Percentiles rank a stretch among this genome's conserved stretches.
Evolutionary conservation across 2,888 invertebrate genomes (phyloP).

Genomic region (Brachypalpus laphriformis): DNA sequence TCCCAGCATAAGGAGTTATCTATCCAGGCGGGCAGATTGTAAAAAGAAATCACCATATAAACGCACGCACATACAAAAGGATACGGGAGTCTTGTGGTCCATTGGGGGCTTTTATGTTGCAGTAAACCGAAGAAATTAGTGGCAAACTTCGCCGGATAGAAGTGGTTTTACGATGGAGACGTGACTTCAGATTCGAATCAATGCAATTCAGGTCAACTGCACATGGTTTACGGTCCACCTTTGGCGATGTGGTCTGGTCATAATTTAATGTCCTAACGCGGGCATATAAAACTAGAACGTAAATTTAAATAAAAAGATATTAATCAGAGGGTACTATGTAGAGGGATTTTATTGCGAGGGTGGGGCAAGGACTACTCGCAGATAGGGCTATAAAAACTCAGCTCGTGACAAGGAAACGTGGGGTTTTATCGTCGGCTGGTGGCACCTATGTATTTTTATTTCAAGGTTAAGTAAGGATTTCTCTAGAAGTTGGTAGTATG

Average conservation of each 20-base stretch:
- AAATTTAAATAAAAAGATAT: slow-evolving; percentile 52
- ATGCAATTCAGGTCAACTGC: slow-evolving; percentile 66
- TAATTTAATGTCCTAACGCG: slow-evolving; percentile 42
- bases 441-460: background rate
- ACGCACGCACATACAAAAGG: slow-evolving; percentile 2
- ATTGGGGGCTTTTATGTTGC: slow-evolving; percentile 54
- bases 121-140: slow-evolving; percentile 67
- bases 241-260: slow-evolving; percentile 44
- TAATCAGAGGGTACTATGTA: slow-evolving; percentile 33
- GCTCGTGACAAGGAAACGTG: slow-evolving; percentile 1
- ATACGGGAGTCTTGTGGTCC: background rate
- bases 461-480: background rate
- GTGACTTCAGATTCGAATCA: slow-evolving; percentile 57
- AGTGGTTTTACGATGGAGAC: slow-evolving; percentile 60
- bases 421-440: background rate
- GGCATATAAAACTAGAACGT: slow-evolving; percentile 23
- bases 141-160: slow-evolving; percentile 52
- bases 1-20: slow-evolving; percentile 65
- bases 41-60: slow-evolving; percentile 50
- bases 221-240: slow-evolving; percentile 53
- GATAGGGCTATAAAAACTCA: slow-evolving; percentile 16
- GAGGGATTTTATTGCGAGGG: slow-evolving; percentile 26
- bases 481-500: background rate
- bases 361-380: background rate
- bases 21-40: slow-evolving; percentile 60